Evolutionary conservation across 2,113 vertebrate genomes (phyloP), one percentile per base, ranked within the genome.

Genomic region (Ciconia stormi): DNA sequence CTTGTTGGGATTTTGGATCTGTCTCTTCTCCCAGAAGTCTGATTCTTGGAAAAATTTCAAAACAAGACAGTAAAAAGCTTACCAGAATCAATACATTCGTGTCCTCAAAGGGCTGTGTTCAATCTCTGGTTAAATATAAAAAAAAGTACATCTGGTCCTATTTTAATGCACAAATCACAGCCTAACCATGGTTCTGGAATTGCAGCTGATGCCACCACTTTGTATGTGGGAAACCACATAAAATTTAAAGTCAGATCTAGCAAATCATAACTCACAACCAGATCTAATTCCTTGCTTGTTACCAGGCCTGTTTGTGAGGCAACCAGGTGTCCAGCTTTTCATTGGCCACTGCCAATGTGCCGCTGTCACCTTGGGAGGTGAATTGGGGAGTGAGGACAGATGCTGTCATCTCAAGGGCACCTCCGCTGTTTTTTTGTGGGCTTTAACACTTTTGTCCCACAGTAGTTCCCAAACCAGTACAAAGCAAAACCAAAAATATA

Each of bases 61-160:
- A 93, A 95, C 38, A 83, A 88, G 58, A 63, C 23, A 78, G 59
- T 78, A 52, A 76, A 95, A 87, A 67, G 49, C 61, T 87, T 81
- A 92, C 72, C n/a, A 93, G 58, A 90, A 95, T 96, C 92, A 94
- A 93, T 92, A 93, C 4, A 5, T 52, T n/a, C 53, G 94, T 81
- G 86, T 91, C 82, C 82, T 92, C 72, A 81, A 71, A 93, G 63
- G 32, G 11, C 86, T 89, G 59, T 9, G 4, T 71, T 95, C 86
- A 83, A 61, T 74, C 77, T 84, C 72, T 82, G 42, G 65, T 93
- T 92, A 92, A 91, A 81, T 89, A 62, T 56, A 65, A 53, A 71
- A 52, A 30, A 67, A 86, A 81, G 7, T 67, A 59, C 0, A 2
- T 71, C 69, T 95, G 25, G 18, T 84, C 30, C 55, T 90, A 59